Conservation (phyloP, 1,140 invertebrate genomes). For the Halictus rubicundus region DNA sequence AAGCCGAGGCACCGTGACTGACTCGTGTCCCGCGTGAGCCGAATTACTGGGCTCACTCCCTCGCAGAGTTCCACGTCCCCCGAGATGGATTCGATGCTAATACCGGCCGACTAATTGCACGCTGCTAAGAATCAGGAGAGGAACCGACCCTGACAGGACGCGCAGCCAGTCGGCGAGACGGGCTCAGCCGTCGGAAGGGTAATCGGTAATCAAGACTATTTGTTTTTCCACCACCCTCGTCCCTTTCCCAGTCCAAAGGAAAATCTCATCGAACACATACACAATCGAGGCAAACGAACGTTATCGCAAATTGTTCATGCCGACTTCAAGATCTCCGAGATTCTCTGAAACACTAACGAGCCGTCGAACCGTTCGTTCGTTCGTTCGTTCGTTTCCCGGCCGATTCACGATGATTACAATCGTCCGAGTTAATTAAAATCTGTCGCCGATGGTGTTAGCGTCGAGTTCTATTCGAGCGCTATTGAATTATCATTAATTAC, state of each 20-base stretch:
- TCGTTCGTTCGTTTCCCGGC: no score
- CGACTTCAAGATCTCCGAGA: no score
- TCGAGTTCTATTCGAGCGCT: no score
- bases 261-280: background rate
- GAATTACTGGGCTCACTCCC: constrained; percentile 55
- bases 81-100: constrained; percentile 72
- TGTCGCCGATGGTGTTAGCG: no score
- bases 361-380: no score
- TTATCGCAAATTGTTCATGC: no score
- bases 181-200: constrained; percentile 17
- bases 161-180: background rate
- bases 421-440: no score
- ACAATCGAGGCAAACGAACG: background rate
- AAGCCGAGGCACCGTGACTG: constrained; percentile 33
- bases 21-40: constrained; percentile 53
- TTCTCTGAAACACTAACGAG: no score
- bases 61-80: constrained; percentile 44
- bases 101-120: constrained; percentile 67
- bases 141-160: background rate
- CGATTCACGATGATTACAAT: no score
- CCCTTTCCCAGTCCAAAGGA: background rate
- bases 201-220: background rate
- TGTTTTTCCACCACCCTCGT: no score
- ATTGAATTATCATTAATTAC: no score
- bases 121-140: constrained; percentile 48